Evolutionary conservation across 2,888 invertebrate genomes (phyloP).

Genomic region (Monochamus alternatus): DNA sequence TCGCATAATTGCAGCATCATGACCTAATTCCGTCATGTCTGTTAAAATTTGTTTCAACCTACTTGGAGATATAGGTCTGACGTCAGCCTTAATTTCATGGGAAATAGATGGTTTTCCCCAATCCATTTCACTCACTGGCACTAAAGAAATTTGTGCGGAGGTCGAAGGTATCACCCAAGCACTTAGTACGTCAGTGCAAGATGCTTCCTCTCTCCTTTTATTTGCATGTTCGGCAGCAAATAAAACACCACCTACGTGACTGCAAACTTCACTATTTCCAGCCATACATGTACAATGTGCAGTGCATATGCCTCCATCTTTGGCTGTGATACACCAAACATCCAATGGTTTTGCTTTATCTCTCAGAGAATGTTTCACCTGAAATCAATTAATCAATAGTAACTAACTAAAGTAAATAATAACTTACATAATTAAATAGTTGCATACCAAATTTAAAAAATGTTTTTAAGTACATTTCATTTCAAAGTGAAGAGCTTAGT

Average conservation of each 20-base stretch:
- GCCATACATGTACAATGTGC: slow-evolving; percentile 45
- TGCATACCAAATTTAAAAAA: not conserved
- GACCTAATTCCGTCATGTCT: not conserved
- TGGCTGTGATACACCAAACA: slow-evolving; percentile 40
- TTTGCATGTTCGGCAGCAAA: slow-evolving; percentile 39
- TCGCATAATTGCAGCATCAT: slow-evolving; percentile 23
- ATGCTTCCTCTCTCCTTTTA: slow-evolving; percentile 15
- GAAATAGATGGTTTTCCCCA: slow-evolving; percentile 29
- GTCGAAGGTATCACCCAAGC: slow-evolving; percentile 32
- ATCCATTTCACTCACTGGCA: slow-evolving; percentile 32
- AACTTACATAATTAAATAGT: not conserved
- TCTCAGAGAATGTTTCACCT: slow-evolving; percentile 47
- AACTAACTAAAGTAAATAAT: not conserved
- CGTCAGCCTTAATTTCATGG: slow-evolving; percentile 6
- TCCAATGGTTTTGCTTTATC: slow-evolving; percentile 34
- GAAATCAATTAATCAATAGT: slow-evolving; percentile 31
- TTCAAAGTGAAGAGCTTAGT: not conserved
- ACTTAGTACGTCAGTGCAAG: slow-evolving; percentile 32
- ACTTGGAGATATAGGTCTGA: slow-evolving; percentile 13
- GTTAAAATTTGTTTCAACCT: slow-evolving; percentile 27
- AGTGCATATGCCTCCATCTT: slow-evolving; percentile 40
- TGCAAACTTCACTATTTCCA: slow-evolving; percentile 44
- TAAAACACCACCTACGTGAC: slow-evolving; percentile 39
- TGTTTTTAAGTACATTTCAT: not conserved
- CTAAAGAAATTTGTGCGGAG: slow-evolving; percentile 11